Evolutionary conservation across 2,888 invertebrate genomes (phyloP).

Genomic region (Andrena praecox): DNA sequence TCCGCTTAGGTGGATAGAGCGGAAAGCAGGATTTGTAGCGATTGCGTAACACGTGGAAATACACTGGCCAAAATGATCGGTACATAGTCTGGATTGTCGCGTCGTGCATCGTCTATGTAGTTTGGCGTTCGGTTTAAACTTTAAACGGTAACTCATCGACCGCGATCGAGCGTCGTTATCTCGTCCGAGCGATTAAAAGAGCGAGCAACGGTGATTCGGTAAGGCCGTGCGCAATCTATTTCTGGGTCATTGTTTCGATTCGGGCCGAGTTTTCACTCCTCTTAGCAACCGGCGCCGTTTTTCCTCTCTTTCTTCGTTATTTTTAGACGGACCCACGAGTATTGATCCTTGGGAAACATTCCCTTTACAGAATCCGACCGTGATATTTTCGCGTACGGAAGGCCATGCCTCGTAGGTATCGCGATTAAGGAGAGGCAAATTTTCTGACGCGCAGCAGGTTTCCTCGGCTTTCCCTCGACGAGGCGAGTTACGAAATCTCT

Average conservation of each 20-base stretch:
- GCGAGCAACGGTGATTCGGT: conserved; percentile 10
- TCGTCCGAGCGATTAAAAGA: neutral
- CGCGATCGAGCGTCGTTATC: conserved; percentile 23
- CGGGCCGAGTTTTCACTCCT: conserved; percentile 41
- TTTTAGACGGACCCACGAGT: conserved; percentile 32
- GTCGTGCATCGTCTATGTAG: neutral
- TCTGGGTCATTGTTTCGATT: conserved; percentile 52
- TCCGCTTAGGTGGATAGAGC: neutral
- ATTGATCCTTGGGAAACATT: conserved; percentile 26
- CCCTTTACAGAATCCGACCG: neutral
- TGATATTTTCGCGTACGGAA: neutral
- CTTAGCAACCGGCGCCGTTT: conserved; percentile 35
- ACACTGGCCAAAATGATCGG: neutral
- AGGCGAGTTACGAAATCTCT: conserved; percentile 29
- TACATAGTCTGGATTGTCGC: neutral
- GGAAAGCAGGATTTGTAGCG: neutral
- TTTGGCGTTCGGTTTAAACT: neutral
- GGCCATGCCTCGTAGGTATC: neutral
- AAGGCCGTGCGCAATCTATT: conserved; percentile 43
- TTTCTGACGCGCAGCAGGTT: neutral
- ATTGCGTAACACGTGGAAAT: conserved; percentile 39
- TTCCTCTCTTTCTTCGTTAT: conserved; percentile 34
- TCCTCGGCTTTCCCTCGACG: conserved; percentile 26
- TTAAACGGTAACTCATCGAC: neutral
- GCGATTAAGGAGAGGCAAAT: neutral